Evolutionary conservation across 1,140 invertebrate species (phyloP), one percentile per base, ranked within the genome.

Genomic region (Leptopilina boulardi): DNA sequence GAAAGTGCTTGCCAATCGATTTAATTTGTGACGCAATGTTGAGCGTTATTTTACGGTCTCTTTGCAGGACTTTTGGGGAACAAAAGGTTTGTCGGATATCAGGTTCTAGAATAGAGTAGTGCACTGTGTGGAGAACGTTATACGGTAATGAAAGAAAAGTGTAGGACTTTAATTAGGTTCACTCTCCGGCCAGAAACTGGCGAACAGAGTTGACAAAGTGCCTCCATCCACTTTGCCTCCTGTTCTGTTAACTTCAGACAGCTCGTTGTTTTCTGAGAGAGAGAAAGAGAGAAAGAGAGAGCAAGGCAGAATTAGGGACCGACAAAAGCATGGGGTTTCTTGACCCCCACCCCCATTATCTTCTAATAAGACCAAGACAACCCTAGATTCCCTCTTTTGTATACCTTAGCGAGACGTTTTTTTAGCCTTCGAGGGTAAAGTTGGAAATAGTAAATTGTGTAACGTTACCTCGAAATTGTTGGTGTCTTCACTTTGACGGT

Each of bases 151-250:
- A 77, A 77, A 78, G 77, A 78, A 78, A 74, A 78, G 34, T 66
- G 70, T 38, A 72, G 74, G 74, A 78, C 77, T 78, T 78, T 78
- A 78, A 78, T 78, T 78, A 78, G 73, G 72, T 71, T 56, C 34
- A 18, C 34, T 23, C 34, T 23, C 56, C n/a, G 19, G 51, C 75
- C 44, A 66, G 56, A 47, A 66, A 66, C 59, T 30, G 59, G 26
- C 26, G 8, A 66, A 66, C 59, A 23, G 66, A 21, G 66, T 78
- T 78, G 77, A 78, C 74, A 75, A 78, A 78, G 66, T 72, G 26
- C 77, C 73, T 18, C 19, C 34, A 66, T 30, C 23, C 59, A 34
- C 51, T n/a, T 26, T 71, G 23, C 51, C 73, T 72, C 38, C 59
- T 66, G 26, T 54, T 19, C 66, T 59, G 51, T 71, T 47, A 75